Conservation (phyloP, 1,140 invertebrate genomes). For the Drosophila trapezifrons region DNA sequence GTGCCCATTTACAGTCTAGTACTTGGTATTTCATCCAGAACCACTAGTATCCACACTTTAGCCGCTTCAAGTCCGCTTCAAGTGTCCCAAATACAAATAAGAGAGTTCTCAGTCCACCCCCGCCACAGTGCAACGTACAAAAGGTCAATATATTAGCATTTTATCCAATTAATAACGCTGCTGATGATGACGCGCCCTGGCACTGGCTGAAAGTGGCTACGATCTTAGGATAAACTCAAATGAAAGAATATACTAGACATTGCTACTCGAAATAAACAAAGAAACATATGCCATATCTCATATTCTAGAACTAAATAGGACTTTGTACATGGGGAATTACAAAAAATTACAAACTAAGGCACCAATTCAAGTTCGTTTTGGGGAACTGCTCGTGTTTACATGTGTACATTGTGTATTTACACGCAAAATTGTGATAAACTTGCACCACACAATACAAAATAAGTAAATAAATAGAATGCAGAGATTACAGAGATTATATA, state of each 20-base stretch:
- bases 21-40: slow-evolving; percentile 27
- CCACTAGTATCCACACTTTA: slow-evolving; percentile 21
- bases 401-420: slow-evolving; percentile 20
- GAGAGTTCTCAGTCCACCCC: neutral
- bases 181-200: slow-evolving; percentile 21
- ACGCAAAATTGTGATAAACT: slow-evolving; percentile 51
- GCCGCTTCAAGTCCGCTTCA: too few species aligned
- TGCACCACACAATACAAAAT: slow-evolving; percentile 56
- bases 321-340: slow-evolving; percentile 53
- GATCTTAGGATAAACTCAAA: slow-evolving; percentile 36
- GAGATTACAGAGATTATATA: slow-evolving; percentile 18
- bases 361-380: slow-evolving; percentile 40
- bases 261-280: slow-evolving; percentile 39
- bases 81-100: slow-evolving; percentile 2
- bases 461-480: neutral
- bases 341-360: slow-evolving; percentile 16
- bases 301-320: slow-evolving; percentile 46
- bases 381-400: slow-evolving; percentile 32
- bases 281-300: slow-evolving; percentile 44
- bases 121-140: slow-evolving; percentile 6
- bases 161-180: slow-evolving; percentile 32
- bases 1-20: slow-evolving; percentile 27
- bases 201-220: slow-evolving; percentile 30
- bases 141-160: slow-evolving; percentile 46
- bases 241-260: slow-evolving; percentile 13